Evolutionary conservation across 2,797 vertebrate species (phyloP).

Genomic region (Dicrostonyx torquatus): DNA sequence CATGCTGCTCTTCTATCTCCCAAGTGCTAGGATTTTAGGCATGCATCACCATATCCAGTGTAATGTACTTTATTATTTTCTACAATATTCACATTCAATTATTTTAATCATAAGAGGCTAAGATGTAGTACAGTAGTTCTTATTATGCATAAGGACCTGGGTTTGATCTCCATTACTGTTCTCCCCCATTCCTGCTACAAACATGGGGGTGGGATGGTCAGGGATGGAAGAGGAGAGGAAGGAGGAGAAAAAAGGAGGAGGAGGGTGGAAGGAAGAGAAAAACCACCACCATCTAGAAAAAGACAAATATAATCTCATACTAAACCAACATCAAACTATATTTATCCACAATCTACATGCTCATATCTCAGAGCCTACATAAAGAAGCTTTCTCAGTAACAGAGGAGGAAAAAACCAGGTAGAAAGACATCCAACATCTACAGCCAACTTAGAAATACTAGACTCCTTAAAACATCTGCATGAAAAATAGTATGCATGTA

Average conservation of each 20-base stretch:
- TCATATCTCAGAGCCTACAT: slow-evolving; percentile 32
- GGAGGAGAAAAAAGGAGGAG: no score
- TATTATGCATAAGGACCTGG: background rate
- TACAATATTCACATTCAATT: slow-evolving; percentile 41
- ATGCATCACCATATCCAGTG: background rate
- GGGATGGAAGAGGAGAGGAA: background rate
- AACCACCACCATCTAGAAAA: background rate
- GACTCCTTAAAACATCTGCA: slow-evolving; percentile 16
- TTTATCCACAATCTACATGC: slow-evolving; percentile 23
- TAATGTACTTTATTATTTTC: slow-evolving; percentile 24
- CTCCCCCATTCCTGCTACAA: background rate
- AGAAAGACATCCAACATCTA: slow-evolving; percentile 30
- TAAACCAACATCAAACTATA: slow-evolving; percentile 28
- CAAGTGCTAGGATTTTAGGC: background rate
- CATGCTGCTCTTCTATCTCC: background rate
- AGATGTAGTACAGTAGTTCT: background rate
- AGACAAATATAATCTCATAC: background rate
- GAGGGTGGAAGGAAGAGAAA: background rate
- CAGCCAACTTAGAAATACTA: slow-evolving; percentile 41
- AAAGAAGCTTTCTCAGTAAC: slow-evolving; percentile 51
- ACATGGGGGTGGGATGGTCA: background rate
- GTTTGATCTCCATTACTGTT: background rate
- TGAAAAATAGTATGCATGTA: slow-evolving; percentile 41
- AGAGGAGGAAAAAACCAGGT: background rate
- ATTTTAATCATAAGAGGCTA: slow-evolving; percentile 29